Evolutionary conservation across 2,888 invertebrate species (phyloP), one percentile per base, ranked within the genome.

Genomic region (Proisotoma minuta): DNA sequence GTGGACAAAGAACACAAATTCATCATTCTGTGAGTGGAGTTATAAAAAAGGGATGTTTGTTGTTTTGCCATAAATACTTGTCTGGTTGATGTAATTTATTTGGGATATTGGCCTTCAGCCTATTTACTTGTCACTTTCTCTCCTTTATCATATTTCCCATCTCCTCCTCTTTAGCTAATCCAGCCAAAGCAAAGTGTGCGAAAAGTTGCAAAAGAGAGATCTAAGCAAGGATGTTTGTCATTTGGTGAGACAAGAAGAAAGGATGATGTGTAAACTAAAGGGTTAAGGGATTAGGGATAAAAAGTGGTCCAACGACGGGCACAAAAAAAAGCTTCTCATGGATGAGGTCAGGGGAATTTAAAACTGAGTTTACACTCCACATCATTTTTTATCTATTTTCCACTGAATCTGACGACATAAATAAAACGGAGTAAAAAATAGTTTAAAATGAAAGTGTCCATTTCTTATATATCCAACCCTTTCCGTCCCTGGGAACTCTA

Each of bases 381-480:
- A 43, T 43, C 43, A 43, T 43, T 43, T 43, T 43, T 43, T 43
- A 43, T 43, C 18, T 20, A n/a, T n/a, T 5, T 43, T 43, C 43
- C 43, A 43, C 20, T 15, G 43, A 43, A 43, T 43, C 43, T 43
- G 43, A 20, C 43, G 43, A 43, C 43, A 43, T 43, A 43, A 43
- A 43, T n/a, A 43, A 43, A n/a, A 20, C 4, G 15, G 43, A 43
- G 43, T 43, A 43, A 27, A 51, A 51, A 51, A 51, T 27, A 51
- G 26, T 51, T 51, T 51, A 26, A 27, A 51, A 51, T 27, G 27
- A 26, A 51, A 51, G 26, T 51, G 51, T 51, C 51, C 51, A 51
- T 51, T 51, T 51, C 51, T 27, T 27, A 43, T 43, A 5, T n/a
- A 5, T 12, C 18, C 43, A 43, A 43, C 43, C 43, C 43, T 43